phyloP scores from a whole-genome alignment of 2,113 vertebrate genomes.

The Mus pahari region DNA sequence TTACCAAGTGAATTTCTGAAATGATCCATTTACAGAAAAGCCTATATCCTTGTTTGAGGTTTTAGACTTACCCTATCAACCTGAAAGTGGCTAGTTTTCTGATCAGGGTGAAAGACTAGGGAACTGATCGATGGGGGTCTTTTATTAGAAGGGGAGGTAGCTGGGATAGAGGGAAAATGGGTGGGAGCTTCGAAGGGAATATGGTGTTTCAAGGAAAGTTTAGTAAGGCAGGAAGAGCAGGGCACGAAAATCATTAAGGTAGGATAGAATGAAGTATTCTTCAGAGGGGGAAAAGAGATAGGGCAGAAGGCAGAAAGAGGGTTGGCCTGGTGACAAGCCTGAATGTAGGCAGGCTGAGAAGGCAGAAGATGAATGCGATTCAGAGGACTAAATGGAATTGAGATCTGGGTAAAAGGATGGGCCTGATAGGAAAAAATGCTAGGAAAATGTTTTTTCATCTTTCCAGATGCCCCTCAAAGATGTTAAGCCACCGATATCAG shows the following conservation, averaged over 20 bases:
- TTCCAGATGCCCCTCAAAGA: neutral
- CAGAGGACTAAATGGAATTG: too few species aligned
- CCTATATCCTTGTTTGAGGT: neutral
- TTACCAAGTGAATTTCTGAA: neutral
- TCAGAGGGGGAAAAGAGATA: neutral
- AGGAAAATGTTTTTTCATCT: neutral
- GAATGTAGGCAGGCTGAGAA: neutral
- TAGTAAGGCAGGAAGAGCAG: neutral
- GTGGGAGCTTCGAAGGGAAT: neutral
- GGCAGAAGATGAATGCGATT: neutral
- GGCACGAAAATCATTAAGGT: neutral
- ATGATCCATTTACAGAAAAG: neutral
- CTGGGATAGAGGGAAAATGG: too few species aligned
- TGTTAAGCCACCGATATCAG: neutral
- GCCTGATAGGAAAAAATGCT: neutral
- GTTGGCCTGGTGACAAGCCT: neutral
- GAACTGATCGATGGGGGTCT: fast-evolving
- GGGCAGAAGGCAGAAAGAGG: neutral
- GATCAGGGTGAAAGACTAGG: neutral
- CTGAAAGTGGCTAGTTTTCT: neutral
- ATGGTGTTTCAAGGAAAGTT: neutral
- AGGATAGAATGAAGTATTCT: neutral
- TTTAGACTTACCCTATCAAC: neutral
- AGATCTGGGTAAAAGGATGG: neutral
- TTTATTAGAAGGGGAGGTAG: neutral